Conservation (phyloP, 2,888 invertebrate species). For the Clivina fossor region DNA sequence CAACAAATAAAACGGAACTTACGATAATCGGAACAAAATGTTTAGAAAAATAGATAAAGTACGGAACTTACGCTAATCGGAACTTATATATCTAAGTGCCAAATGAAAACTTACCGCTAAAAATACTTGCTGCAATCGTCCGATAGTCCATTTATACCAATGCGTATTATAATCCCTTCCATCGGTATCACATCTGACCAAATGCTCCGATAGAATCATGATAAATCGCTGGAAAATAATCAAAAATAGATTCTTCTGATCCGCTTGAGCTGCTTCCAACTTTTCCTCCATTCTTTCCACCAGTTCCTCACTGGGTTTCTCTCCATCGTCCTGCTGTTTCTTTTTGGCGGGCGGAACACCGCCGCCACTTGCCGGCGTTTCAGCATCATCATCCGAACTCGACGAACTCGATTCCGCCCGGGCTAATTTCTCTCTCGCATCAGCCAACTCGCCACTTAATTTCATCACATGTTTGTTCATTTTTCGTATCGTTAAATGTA, state of each 20-base stretch:
- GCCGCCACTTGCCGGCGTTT: constrained; percentile 53
- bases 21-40: too few species aligned
- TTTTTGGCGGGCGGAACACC: too few species aligned
- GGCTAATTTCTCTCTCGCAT: constrained; percentile 84
- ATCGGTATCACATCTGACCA: constrained; percentile 91
- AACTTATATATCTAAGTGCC: too few species aligned
- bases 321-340: constrained; percentile 53
- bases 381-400: constrained; percentile 76
- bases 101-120: constrained; percentile 75
- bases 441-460: constrained; percentile 75
- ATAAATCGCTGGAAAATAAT: constrained; percentile 98
- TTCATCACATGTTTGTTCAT: constrained; percentile 95
- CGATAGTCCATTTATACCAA: constrained; percentile 96
- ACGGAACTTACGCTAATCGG: too few species aligned
- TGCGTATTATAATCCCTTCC: constrained; percentile 89
- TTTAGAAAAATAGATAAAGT: too few species aligned
- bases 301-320: constrained; percentile 76
- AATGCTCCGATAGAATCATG: constrained; percentile 95
- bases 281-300: constrained; percentile 96
- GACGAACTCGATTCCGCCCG: constrained; percentile 80
- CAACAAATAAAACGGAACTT: too few species aligned
- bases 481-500: constrained; percentile 93
- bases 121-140: constrained; percentile 92
- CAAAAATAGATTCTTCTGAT: constrained; percentile 94
- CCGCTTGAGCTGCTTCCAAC: constrained; percentile 90